These are phyloP conservation scores for Equus przewalskii DNA, from an alignment of 2,113 vertebrate species.

Conservation along the genomic window DNA sequence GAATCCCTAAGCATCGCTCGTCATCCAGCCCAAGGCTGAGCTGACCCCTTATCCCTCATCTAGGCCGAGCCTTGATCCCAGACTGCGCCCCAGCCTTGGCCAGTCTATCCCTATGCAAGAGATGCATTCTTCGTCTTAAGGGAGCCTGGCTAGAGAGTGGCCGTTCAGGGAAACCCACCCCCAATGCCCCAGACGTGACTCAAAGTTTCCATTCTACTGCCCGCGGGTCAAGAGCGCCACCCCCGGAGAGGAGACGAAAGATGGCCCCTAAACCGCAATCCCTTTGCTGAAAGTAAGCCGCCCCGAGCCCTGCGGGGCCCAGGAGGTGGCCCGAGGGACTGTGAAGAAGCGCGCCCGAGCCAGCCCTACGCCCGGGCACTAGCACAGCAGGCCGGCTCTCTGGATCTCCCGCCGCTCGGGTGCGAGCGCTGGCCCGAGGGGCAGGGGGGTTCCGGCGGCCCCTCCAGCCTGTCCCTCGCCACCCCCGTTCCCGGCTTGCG, in stretches of 20 bases:
- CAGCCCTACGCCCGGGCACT: not conserved
- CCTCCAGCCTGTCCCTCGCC: not conserved
- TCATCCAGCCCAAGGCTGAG: not conserved
- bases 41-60: not conserved
- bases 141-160: conserved; percentile 4
- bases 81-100: not conserved
- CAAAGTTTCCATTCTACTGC: conserved; percentile 77
- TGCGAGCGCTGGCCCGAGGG: not conserved
- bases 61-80: not conserved
- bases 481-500: no score
- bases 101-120: not conserved
- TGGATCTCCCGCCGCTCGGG: not conserved
- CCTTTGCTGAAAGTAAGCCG: not conserved
- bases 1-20: not conserved
- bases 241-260: conserved; percentile 59
- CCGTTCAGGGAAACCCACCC: conserved; percentile 69
- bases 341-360: not conserved
- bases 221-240: conserved; percentile 46
- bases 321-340: not conserved
- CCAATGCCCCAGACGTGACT: conserved; percentile 58
- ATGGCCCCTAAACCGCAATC: conserved; percentile 38
- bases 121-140: conserved; percentile 40
- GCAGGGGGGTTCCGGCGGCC: not conserved
- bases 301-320: not conserved
- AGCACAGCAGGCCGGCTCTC: not conserved